These are phyloP conservation scores for Brachyhypopomus occidentalis DNA, from an alignment of 2,113 vertebrate genomes.

Conservation along the genomic window DNA sequence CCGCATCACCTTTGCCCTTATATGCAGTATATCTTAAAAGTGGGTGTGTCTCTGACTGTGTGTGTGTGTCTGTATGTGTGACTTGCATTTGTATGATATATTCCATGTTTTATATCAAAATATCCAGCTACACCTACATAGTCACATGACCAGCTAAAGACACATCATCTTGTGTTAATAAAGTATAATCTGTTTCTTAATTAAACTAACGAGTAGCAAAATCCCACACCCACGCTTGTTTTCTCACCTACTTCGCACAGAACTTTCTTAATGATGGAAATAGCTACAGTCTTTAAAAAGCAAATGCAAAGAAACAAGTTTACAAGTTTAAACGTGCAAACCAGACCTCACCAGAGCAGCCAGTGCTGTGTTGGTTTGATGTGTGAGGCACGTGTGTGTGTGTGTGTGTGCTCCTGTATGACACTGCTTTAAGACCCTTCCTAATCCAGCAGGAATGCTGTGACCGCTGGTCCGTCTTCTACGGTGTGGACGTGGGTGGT, in stretches of 20 bases:
- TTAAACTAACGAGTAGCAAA: slow-evolving; percentile 3
- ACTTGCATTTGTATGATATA: background rate
- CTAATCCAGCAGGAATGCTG: too few species aligned
- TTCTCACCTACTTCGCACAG: background rate
- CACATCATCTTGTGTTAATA: too few species aligned
- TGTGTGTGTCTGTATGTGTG: background rate
- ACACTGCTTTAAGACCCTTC: too few species aligned
- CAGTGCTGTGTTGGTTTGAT: background rate
- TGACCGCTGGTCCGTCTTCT: too few species aligned
- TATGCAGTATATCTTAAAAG: background rate
- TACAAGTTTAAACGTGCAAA: background rate
- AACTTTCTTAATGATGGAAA: background rate
- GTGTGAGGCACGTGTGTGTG: background rate
- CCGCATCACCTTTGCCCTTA: background rate
- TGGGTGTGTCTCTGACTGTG: too few species aligned
- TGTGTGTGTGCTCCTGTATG: too few species aligned
- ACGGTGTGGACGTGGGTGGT: too few species aligned
- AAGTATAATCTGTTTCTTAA: background rate
- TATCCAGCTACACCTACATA: background rate
- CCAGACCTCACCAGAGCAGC: background rate
- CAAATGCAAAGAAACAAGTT: background rate
- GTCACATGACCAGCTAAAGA: background rate
- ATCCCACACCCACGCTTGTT: background rate
- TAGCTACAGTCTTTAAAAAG: too few species aligned
- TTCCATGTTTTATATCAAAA: background rate